Base-by-base conservation (phyloP, 2,888 invertebrate species). In the Phyllotreta cruciferae region DNA sequence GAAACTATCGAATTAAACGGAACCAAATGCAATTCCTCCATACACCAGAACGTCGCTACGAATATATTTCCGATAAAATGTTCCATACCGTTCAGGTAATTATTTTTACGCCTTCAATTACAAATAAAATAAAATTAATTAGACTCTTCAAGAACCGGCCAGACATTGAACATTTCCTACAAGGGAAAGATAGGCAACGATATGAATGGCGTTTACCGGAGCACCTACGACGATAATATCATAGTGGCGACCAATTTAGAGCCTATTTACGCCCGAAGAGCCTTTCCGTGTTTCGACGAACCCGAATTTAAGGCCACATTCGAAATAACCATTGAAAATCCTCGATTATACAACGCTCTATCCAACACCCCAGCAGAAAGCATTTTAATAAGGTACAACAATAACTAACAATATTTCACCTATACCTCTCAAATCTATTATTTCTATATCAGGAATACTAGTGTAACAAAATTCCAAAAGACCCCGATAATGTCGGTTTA, bases 271-370 rank as follows among this genome's bases (percentile, higher is more conserved):
- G 88, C 90, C 0, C 85, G 90, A 0, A 83, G 84, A 47, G 90
- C 87, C 0, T 91, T 92, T 76, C 92, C 92, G 0, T 92, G 92
- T 74, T 91, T 88, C 73, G 92, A 92, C 71, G 89, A 90, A 73
- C 92, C 92, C 0, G 82, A 81, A 0, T 78, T 86, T 38, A 92
- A 91, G 73, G 88, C 92, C 0, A 80, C 81, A 10, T 91, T 90
- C 74, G 81, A 84, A 83, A 35, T 73, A 1, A 60, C 60, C 1
- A 67, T 71, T 7, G 63, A 63, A 0, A 85, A 89, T 47, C 83
- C 84, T 4, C 71, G 71, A 1, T 71, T 70, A 1, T 82, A 81
- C 56, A 64, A 44, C 1, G 70, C 61, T 35, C 44, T 73, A 9
- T 60, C 68, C 11, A 74, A 74, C 52, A 71, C 69, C 1, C 57